These are phyloP conservation scores for Lophura nycthemera DNA, from an alignment of 2,113 vertebrate species.

Conservation along the genomic window DNA sequence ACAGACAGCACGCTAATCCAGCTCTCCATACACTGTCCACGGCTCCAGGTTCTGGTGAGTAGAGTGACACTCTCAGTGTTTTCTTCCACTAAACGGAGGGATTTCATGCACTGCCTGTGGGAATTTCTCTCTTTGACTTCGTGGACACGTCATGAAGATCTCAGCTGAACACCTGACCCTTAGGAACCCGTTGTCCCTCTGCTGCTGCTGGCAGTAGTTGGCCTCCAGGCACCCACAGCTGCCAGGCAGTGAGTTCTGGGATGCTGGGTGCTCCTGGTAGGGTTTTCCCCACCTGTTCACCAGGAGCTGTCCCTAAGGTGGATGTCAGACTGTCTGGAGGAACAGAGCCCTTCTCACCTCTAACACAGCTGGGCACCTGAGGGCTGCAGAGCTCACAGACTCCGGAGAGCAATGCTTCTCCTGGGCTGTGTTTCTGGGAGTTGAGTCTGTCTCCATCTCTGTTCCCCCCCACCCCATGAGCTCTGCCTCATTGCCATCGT, in stretches of 20 bases:
- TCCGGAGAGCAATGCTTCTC: rapidly evolving
- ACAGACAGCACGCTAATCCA: slow-evolving; percentile 96
- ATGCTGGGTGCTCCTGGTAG: neutral
- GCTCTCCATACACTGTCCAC: slow-evolving; percentile 96
- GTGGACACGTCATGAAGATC: rapidly evolving
- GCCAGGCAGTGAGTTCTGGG: neutral
- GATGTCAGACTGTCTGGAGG: rapidly evolving
- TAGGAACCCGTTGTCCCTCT: neutral
- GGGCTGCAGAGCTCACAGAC: neutral
- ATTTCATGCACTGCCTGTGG: neutral
- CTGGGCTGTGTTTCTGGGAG: neutral
- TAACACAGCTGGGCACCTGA: neutral
- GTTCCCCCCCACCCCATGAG: neutral
- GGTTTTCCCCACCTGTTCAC: neutral
- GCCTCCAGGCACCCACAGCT: neutral
- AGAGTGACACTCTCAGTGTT: neutral
- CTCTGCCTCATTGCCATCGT: rapidly evolving
- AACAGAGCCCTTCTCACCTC: neutral
- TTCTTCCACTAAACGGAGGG: neutral
- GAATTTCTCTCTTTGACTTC: neutral
- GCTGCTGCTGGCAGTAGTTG: neutral
- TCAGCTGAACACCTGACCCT: neutral
- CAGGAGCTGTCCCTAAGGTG: neutral
- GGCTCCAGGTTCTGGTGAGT: slow-evolving; percentile 97
- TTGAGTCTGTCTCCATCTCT: too few relatives aligned